Evolutionary conservation across 2,113 vertebrate species (phyloP), one percentile per base, ranked within the genome.

Genomic region (Platycercus adscitus): DNA sequence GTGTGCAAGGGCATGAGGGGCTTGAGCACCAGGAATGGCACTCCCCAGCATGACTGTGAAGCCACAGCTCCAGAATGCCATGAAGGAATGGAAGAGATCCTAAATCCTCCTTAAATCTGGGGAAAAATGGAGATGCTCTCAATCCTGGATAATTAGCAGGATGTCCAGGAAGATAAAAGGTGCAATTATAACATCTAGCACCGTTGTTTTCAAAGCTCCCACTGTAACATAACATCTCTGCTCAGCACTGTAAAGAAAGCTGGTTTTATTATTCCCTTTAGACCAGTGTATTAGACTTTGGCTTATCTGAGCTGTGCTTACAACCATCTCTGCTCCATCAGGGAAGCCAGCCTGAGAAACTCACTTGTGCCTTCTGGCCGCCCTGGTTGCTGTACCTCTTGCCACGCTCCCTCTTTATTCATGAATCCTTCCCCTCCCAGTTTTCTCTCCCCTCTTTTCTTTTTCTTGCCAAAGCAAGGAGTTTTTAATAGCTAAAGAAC

Each of bases 401-500:
- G 28, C 56, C 56, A 43, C 53, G 11, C 23, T 92, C 52, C 44
- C 39, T 91, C 44, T 86, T 91, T 94, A 91, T 95, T 88, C 88
- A 89, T 85, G 19, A 96, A 94, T 85, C 53, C 12, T 95, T 92
- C 43, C 13, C 19, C 78, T 95, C 70, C 49, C 53, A 53, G 53
- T 76, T 93, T 91, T 91, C 39, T 91, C 46, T 58, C 39, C 52
- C 39, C 21, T 4, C 4, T 33, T 50, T 61, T 73, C 72, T 44
- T 85, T 39, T 25, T 19, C 66, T 90, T 94, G 83, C 93, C 93
- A 81, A 85, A 93, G 80, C 77, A 91, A 91, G 29, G 65, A 96
- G 72, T 89, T 96, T 96, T 96, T 95, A 97, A 96, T 95, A 97
- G 96, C 86, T 92, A 31, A 93, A 91, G 93, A 95, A 93, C n/a